phyloP scores from a whole-genome alignment of 2,888 invertebrate genomes.

The Dolichomitus sp. region DNA sequence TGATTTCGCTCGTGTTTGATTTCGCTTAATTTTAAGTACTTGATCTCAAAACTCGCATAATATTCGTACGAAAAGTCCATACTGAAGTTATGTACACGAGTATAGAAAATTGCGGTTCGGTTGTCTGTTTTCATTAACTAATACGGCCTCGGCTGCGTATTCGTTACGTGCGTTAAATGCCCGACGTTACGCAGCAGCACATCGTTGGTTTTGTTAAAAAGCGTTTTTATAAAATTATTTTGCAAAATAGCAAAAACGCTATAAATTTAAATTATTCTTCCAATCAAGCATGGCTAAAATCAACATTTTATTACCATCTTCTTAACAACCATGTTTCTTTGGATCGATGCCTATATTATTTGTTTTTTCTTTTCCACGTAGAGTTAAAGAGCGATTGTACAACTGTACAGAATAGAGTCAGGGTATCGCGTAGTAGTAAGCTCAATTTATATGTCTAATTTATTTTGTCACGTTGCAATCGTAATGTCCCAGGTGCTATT shows the following conservation, averaged over 20 bases:
- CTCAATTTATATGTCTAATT: constrained; percentile 65
- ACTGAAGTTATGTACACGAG: constrained; percentile 17
- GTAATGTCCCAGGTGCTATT: constrained; percentile 70
- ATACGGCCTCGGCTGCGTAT: constrained; percentile 21
- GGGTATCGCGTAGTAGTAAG: constrained; percentile 67
- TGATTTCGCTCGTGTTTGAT: constrained; percentile 31
- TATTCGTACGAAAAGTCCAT: constrained; percentile 45
- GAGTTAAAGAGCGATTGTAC: constrained; percentile 58
- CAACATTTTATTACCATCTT: constrained; percentile 17
- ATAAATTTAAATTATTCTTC: constrained; percentile 15
- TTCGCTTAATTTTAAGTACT: constrained; percentile 60
- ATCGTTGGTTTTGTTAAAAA: constrained; percentile 24
- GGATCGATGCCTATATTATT: constrained; percentile 29
- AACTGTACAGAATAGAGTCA: constrained; percentile 66
- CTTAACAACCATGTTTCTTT: constrained; percentile 40
- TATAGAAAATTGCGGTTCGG: constrained; percentile 35
- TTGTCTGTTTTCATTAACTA: constrained; percentile 23
- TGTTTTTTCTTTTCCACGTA: constrained; percentile 27
- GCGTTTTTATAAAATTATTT: constrained; percentile 3
- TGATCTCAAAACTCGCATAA: constrained; percentile 63
- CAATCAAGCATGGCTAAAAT: constrained; percentile 28
- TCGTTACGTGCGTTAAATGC: constrained; percentile 4
- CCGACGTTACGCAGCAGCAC: constrained; percentile 28
- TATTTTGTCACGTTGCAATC: constrained; percentile 65
- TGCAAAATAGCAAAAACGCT: constrained; percentile 15